These are phyloP conservation scores for Trichogramma evanescens DNA, from an alignment of 2,888 invertebrate species.

Conservation along the genomic window DNA sequence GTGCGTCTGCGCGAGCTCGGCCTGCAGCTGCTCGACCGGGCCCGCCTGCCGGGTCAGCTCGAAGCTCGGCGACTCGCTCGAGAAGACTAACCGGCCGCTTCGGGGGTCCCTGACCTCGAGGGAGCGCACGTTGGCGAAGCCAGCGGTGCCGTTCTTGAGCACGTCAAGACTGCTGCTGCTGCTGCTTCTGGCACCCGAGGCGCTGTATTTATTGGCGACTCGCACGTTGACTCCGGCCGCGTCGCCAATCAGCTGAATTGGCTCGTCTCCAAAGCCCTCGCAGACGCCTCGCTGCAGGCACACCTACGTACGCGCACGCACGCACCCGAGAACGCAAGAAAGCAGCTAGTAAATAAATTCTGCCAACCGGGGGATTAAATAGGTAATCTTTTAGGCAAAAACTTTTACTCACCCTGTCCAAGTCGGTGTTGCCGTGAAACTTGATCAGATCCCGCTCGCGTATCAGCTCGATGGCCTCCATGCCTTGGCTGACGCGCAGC, in stretches of 20 bases:
- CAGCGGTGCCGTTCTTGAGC: conserved; percentile 59
- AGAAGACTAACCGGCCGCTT: conserved; percentile 60
- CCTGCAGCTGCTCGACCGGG: conserved; percentile 59
- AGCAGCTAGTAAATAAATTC: not conserved
- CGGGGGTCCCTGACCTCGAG: conserved; percentile 64
- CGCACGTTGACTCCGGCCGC: conserved; percentile 41
- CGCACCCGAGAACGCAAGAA: too few relatives aligned
- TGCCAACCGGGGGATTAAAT: too few relatives aligned
- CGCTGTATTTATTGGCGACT: conserved; percentile 32
- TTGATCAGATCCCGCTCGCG: conserved; percentile 68
- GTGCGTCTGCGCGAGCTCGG: conserved; percentile 63
- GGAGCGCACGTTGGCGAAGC: conserved; percentile 59
- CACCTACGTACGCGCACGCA: conserved; percentile 36
- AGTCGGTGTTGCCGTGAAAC: conserved; percentile 69
- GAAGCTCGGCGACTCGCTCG: conserved; percentile 67
- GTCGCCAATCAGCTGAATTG: conserved; percentile 45
- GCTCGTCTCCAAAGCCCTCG: conserved; percentile 46
- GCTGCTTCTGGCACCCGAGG: conserved; percentile 24
- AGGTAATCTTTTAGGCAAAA: not conserved
- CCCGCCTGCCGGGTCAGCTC: conserved; percentile 53
- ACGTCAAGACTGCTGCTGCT: conserved; percentile 41
- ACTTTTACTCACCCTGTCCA: conserved; percentile 57
- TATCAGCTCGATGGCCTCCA: conserved; percentile 79
- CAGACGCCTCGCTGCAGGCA: conserved; percentile 42
- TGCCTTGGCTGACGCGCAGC: conserved; percentile 70